Conservation (phyloP, 2,888 invertebrate species). For the Melikaiella ostensackeni region DNA sequence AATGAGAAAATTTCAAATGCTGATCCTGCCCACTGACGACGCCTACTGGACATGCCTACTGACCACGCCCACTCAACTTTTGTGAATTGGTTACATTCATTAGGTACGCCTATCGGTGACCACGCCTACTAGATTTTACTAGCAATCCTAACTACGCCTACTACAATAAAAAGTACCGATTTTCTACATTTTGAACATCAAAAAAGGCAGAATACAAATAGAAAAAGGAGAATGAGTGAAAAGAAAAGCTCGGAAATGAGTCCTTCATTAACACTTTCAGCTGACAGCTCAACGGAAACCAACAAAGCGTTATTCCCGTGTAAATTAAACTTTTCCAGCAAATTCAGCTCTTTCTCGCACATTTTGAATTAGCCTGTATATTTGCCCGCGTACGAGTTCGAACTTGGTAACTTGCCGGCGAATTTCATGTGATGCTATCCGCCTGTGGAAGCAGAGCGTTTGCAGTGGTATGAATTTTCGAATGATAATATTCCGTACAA, state of each 20-base stretch:
- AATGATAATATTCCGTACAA: slow-evolving; percentile 8
- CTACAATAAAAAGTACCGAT: too few species aligned
- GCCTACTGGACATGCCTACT: not conserved
- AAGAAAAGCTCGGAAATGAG: not conserved
- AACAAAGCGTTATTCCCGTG: slow-evolving; percentile 10
- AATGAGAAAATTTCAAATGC: too few species aligned
- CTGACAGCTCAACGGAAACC: not conserved
- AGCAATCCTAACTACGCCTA: too few species aligned
- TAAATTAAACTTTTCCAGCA: slow-evolving; percentile 23
- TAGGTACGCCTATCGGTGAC: not conserved
- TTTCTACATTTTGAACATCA: too few species aligned
- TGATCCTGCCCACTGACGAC: not conserved
- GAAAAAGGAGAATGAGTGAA: too few species aligned
- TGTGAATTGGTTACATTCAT: not conserved
- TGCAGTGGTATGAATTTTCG: slow-evolving; percentile 11
- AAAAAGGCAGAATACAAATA: too few species aligned
- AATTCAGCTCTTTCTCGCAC: slow-evolving; percentile 30
- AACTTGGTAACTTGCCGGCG: slow-evolving; percentile 20
- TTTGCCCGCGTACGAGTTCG: slow-evolving; percentile 25
- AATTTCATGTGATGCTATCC: slow-evolving; percentile 23
- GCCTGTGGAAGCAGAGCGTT: slow-evolving; percentile 11
- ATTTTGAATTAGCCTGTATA: slow-evolving; percentile 32
- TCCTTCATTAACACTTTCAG: slow-evolving; percentile 24
- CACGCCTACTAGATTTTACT: too few species aligned
- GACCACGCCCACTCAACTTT: too few species aligned